Conservation (phyloP, 2,888 invertebrate genomes). For the Piscicola geometra region DNA sequence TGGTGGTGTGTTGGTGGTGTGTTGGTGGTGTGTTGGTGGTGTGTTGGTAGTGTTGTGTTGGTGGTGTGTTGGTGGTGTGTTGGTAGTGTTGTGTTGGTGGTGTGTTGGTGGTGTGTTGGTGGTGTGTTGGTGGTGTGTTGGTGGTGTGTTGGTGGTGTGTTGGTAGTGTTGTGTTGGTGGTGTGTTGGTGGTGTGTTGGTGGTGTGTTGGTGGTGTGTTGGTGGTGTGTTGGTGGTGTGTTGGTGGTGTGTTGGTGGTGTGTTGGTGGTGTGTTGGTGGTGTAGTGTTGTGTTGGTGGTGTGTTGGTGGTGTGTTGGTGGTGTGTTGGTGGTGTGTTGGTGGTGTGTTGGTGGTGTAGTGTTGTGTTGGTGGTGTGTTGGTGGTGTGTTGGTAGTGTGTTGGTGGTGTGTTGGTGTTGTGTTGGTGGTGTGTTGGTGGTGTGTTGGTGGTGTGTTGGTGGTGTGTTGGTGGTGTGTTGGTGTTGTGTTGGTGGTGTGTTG, state of each 20-base stretch:
- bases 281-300: background rate
- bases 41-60: background rate
- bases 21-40: no score
- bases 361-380: background rate
- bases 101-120: background rate
- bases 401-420: no score
- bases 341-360: background rate
- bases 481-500: background rate
- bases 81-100: background rate
- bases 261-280: background rate
- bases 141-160: background rate
- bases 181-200: no score
- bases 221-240: no score
- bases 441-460: no score
- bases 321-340: no score
- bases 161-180: background rate
- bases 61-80: background rate
- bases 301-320: background rate
- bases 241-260: background rate
- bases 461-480: background rate
- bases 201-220: background rate
- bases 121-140: no score
- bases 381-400: no score
- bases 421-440: background rate
- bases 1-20: background rate